A percentile compares a stretch with the other conserved stretches of the same genome.
These are phyloP conservation scores for Dendrocopos noguchii DNA, from an alignment of 2,113 vertebrate genomes.

Conservation along the genomic window DNA sequence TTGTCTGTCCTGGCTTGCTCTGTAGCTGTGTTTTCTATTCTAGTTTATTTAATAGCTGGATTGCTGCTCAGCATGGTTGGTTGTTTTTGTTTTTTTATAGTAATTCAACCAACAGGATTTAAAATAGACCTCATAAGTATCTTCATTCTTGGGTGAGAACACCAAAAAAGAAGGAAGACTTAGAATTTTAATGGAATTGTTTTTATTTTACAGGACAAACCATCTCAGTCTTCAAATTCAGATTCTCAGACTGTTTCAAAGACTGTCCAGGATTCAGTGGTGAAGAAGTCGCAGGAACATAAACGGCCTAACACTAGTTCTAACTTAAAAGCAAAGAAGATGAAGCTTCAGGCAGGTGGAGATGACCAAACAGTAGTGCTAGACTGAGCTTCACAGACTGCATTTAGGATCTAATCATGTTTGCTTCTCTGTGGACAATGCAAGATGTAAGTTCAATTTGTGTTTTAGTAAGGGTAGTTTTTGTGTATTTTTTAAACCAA, in stretches of 20 bases:
- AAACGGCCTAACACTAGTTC: conserved; percentile 66
- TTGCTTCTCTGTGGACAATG: background rate
- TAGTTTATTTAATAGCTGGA: background rate
- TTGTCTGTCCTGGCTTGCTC: background rate
- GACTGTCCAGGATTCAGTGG: background rate
- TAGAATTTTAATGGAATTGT: background rate
- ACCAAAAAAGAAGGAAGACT: background rate
- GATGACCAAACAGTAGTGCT: conserved; percentile 40
- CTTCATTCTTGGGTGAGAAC: background rate
- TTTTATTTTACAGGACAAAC: conserved; percentile 55
- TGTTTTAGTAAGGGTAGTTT: background rate
- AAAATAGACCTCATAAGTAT: background rate
- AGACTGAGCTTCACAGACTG: conserved; percentile 19
- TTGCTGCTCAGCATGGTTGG: background rate
- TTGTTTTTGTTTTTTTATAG: background rate
- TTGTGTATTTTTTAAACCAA: background rate
- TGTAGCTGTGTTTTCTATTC: background rate
- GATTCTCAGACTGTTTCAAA: conserved; percentile 30
- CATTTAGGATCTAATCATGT: background rate
- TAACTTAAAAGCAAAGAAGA: conserved; percentile 68
- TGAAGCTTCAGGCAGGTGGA: conserved; percentile 45
- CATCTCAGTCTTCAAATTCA: background rate
- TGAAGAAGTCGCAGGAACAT: conserved; percentile 73
- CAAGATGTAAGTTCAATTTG: background rate
- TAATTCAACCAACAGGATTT: background rate